Base-by-base conservation (phyloP, 2,113 vertebrate species). In the Ondatra zibethicus region DNA sequence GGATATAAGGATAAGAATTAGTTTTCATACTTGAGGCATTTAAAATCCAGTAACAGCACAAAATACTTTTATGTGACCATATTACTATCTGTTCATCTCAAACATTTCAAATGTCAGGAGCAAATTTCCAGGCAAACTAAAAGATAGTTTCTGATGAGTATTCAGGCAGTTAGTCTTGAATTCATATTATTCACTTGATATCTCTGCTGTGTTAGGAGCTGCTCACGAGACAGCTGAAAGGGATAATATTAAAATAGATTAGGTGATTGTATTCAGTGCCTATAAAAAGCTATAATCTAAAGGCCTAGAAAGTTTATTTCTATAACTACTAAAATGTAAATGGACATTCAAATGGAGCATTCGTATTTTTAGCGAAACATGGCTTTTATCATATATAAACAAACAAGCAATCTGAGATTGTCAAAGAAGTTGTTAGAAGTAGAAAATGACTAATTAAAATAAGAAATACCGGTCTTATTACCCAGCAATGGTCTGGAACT, bases 381-480 rank as follows among this genome's bases (percentile, higher is more conserved):
- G 94, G 89, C 80, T 97, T 98, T 97, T 97, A 97, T 97, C 93
- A 96, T 94, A 97, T 92, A 97, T 95, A 97, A 98, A 96, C 96
- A 98, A 97, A 97, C 96, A 97, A 98, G 98, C 96, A 97, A 98
- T 98, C 96, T 88, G 81, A 97, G 96, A 97, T 97, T 97, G 96
- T 97, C 96, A 98, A 95, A 98, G 98, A 98, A 97, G 95, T 97
- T 98, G 98, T 98, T 98, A 96, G 97, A 98, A 97, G 93, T 98
- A 96, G 88, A 97, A 97, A 98, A 94, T 90, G 98, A 96, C 97
- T 97, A 98, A 98, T 98, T 97, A 97, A 98, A 98, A 97, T 97
- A 97, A 97, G 95, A 97, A 97, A 97, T 97, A 97, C 97, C 77
- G 89, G 75, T 97, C 97, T 98, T 97, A 97, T 98, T 98, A 97